Base-by-base conservation (phyloP, 2,888 invertebrate genomes). In the Drosophila prolongata region DNA sequence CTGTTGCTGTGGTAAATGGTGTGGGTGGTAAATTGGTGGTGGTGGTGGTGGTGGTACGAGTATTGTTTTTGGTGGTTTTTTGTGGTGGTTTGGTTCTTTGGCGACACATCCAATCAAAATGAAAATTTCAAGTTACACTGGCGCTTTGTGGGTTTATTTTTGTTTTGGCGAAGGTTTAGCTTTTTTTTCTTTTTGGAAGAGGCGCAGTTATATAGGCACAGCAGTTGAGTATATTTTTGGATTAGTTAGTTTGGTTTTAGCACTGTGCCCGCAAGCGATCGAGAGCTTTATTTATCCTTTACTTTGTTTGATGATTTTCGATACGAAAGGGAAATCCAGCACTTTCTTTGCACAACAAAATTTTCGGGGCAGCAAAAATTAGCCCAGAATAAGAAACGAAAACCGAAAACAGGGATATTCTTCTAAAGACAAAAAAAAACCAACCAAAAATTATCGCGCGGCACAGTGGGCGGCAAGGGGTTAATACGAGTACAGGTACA, bases 401-500 rank as follows among this genome's bases (percentile, higher is more conserved):
- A 68, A 64, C 35, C 71, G 52, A 49, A 58, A 69, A 60, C 52
- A 43, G 24, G 43, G 14, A 49, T n/a, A 24, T 24, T 53, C 19
- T 19, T 14, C 8, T 37, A 54, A 38, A n/a, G 30, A 27, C n/a
- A n/a, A 34, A 37, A 35, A 50, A 35, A 14, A 37, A 50, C 6
- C 42, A 60, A 58, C 10, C 19, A 43, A 42, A 56, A 52, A 59
- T 46, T 43, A 30, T 49, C 35, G 14, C 40, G 37, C 40, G 55
- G 54, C 75, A 71, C 75, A 65, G 55, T 67, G 84, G 89, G 85
- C 89, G 87, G 81, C 89, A 88, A 83, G 76, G 81, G 81, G 87
- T 80, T 76, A 83, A 73, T 44, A 54, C 44, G 44, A 37, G 40
- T 47, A 43, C 14, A 40, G n/a, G 58, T 56, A 58, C 34, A 66